phyloP scores from a whole-genome alignment of 2,113 vertebrate genomes.

The Copsychus sechellarum region DNA sequence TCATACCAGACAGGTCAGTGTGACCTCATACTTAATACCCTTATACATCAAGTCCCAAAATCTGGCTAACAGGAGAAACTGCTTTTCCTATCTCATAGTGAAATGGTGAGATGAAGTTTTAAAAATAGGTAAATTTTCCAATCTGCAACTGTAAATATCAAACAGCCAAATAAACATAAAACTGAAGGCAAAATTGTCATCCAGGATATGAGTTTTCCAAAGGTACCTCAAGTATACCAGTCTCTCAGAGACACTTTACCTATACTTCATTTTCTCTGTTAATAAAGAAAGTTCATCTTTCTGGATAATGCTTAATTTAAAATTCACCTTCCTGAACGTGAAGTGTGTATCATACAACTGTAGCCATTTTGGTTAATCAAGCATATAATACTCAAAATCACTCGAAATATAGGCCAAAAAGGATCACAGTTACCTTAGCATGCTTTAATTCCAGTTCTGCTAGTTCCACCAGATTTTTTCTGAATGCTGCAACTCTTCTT shows the following conservation, averaged over 20 bases:
- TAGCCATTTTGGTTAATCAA: background rate
- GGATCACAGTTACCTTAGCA: slow-evolving; percentile 84
- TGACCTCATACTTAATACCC: background rate
- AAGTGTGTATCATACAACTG: background rate
- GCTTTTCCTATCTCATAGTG: background rate
- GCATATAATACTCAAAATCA: background rate
- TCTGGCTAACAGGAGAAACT: background rate
- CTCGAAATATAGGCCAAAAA: background rate
- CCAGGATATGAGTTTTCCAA: background rate
- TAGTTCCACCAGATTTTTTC: slow-evolving; percentile 98
- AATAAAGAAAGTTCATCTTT: background rate
- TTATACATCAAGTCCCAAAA: background rate
- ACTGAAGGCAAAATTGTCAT: background rate
- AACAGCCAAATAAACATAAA: background rate
- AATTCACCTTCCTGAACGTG: background rate
- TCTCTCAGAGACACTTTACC: background rate
- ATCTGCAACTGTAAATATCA: background rate
- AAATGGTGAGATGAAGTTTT: background rate
- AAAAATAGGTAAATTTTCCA: background rate
- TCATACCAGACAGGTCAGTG: background rate
- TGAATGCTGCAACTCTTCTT: slow-evolving; percentile 95
- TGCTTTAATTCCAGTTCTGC: slow-evolving; percentile 99
- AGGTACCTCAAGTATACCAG: background rate
- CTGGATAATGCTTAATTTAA: background rate
- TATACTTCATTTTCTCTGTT: background rate